Percentiles rank a stretch among this genome's conserved stretches.
Evolutionary conservation across 2,113 vertebrate genomes (phyloP).

Genomic region (Hippocampus abdominalis): DNA sequence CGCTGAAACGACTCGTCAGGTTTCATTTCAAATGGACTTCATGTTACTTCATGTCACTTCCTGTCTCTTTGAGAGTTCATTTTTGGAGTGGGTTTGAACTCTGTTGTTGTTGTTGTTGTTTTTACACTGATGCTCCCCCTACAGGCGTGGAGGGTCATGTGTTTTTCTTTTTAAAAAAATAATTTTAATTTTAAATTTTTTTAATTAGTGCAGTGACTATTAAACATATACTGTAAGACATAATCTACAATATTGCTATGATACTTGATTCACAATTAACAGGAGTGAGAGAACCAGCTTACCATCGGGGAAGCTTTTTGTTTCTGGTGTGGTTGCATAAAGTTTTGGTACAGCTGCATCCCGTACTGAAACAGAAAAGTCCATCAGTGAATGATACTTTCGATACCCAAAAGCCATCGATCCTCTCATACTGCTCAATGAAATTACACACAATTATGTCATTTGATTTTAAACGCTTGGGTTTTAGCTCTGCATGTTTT

Average conservation of each 20-base stretch:
- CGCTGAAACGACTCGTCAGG: slow-evolving; percentile 74
- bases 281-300: slow-evolving; percentile 43
- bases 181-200: too few relatives aligned
- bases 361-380: slow-evolving; percentile 79
- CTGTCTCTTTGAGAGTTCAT: background rate
- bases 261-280: background rate
- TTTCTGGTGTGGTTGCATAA: slow-evolving; percentile 86
- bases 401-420: background rate
- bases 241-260: background rate
- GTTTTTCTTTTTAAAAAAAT: too few relatives aligned
- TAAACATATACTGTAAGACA: too few relatives aligned
- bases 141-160: too few relatives aligned
- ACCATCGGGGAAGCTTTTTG: slow-evolving; percentile 89
- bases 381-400: background rate
- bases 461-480: background rate
- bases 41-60: background rate
- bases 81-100: too few relatives aligned
- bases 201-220: too few relatives aligned
- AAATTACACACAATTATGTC: background rate
- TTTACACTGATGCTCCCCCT: too few relatives aligned
- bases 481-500: background rate
- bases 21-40: background rate
- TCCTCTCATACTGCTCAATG: background rate
- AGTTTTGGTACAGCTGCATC: slow-evolving; percentile 95
- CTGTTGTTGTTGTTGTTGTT: too few relatives aligned